These are phyloP conservation scores for Hirtodrosophila histrioides DNA, from an alignment of 2,888 invertebrate species.

Conservation along the genomic window DNA sequence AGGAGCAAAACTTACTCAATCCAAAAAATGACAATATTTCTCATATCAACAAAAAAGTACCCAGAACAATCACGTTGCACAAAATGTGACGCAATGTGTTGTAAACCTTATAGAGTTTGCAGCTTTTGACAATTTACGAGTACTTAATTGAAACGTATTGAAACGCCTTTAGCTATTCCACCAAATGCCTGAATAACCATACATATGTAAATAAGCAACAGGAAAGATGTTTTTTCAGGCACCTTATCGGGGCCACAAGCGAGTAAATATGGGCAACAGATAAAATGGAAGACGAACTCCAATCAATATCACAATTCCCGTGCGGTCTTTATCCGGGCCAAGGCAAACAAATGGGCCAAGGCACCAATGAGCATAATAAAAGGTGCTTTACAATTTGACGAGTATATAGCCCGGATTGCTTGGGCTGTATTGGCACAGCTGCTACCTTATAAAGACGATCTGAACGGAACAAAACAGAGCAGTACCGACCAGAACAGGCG, in stretches of 20 bases:
- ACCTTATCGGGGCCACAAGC: constrained; percentile 52
- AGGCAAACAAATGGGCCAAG: constrained; percentile 29
- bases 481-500: constrained; percentile 36
- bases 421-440: constrained; percentile 72
- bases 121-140: background rate
- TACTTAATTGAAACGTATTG: background rate
- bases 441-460: constrained; percentile 50
- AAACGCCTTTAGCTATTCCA: constrained; percentile 11
- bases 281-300: constrained; percentile 30
- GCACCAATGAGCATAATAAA: constrained; percentile 46
- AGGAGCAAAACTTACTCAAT: too few relatives aligned
- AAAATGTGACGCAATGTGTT: constrained; percentile 16
- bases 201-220: constrained; percentile 23
- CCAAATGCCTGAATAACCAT: constrained; percentile 12
- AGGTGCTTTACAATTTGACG: constrained; percentile 47
- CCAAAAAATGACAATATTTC: background rate
- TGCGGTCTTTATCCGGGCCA: constrained; percentile 37
- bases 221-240: constrained; percentile 21
- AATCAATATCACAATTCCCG: constrained; percentile 42
- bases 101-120: constrained; percentile 15
- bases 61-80: constrained; percentile 7
- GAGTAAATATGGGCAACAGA: constrained; percentile 42
- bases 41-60: background rate
- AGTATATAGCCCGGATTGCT: constrained; percentile 12
- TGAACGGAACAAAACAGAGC: constrained; percentile 7